Evolutionary conservation across 2,797 vertebrate species (phyloP), one percentile per base, ranked within the genome.

Genomic region (Oreonectes daqikongensis): DNA sequence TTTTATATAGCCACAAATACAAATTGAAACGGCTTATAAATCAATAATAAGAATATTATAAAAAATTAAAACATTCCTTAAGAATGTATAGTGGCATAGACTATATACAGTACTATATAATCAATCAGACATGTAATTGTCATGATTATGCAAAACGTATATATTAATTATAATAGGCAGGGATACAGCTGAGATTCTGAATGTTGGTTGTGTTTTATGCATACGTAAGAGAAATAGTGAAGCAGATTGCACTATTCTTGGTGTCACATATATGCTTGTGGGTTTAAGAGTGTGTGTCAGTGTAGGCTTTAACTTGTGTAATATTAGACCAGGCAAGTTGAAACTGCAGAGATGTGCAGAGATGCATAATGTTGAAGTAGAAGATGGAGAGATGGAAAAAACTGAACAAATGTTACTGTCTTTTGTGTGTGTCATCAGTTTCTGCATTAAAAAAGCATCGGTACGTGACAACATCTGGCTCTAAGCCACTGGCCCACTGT

Each of bases 391-490:
- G 48, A 40, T 30, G 8, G 46, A 35, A 4, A n/a, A 28, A 35
- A 72, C 14, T 18, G 50, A 50, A 32, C 10, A 10, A 72, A 69
- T 38, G 61, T 63, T 22, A 38, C 32, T 11, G 66, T 57, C 32
- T 85, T 73, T 81, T 32, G 63, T 48, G 71, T 24, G 38, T 74
- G 80, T 81, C 73, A 71, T 83, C 74, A 77, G 20, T 72, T 75
- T 79, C 68, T 61, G 40, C 75, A 52, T 57, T 61, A 79, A 66
- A 42, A n/a, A 73, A 75, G 50, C 66, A 75, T 74, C 69, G 32
- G 70, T 20, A 35, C 70, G 73, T 66, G 71, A 75, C 63, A 77
- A 74, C 77, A 78, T 59, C 74, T 82, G 76, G 60, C 59, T 76
- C 52, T 61, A 69, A 52, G 59, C 67, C 77, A 72, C 59, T 32